Evolutionary conservation across 2,888 invertebrate species (phyloP), one percentile per base, ranked within the genome.

Genomic region (Habrosyne pyritoides): DNA sequence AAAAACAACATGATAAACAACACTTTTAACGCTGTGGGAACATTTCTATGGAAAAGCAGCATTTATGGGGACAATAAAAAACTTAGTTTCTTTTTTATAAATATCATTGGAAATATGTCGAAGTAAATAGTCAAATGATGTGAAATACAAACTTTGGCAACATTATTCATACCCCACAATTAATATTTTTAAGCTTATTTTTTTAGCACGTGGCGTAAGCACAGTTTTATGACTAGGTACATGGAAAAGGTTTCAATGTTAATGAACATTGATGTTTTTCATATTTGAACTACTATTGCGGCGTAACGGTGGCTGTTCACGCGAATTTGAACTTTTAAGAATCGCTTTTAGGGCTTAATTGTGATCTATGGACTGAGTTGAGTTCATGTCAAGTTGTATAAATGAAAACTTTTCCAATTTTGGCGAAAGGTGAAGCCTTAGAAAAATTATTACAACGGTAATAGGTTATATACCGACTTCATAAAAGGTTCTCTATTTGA

Each of bases 171-270:
- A 14, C 36, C 8, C 12, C 12, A 42, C 7, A 8, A 6, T 12
- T 48, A n/a, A 10, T 5, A n/a, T 28, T 26, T 18, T 21, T 10
- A 21, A 50, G 28, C n/a, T 30, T 50, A 28, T 49, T 26, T 48
- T 48, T 47, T 14, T 24, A 14, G 24, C 24, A 2, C 10, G 14
- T 5, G 18, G 50, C 10, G 18, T 28, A 14, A 28, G 26, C 28
- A 28, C 26, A 28, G 48, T 50, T 26, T 53, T 26, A 53, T 53
- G n/a, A 2, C 21, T 50, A 14, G n/a, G 10, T 42, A 47, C 53
- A 53, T 47, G 42, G n/a, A 47, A 53, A 53, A 47, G 53, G 21
- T 53, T 47, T 53, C 46, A 53, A 26, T 28, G 53, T 10, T 53
- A 53, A 53, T 21, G 26, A 53, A 53, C 26, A 53, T 53, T 53